Percentiles rank a stretch among this genome's conserved stretches.
phyloP scores from a whole-genome alignment of 2,888 invertebrate species.

The Cephus rjabovi region DNA sequence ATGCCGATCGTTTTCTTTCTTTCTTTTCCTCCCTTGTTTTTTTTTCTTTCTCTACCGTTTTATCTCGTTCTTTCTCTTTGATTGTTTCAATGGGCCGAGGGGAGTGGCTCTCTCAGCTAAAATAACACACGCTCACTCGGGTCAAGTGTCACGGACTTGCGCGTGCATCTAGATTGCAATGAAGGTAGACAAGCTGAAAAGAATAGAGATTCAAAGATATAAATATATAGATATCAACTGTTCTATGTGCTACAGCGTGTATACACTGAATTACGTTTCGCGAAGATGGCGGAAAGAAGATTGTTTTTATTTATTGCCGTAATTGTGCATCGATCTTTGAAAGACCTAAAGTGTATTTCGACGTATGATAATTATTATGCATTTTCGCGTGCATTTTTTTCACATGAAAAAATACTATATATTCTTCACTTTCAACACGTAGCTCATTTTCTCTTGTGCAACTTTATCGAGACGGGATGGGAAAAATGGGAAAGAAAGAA shows the following conservation, averaged over 20 bases:
- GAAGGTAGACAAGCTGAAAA: background rate
- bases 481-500: background rate
- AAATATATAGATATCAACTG: background rate
- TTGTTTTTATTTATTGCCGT: background rate
- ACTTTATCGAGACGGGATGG: background rate
- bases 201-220: background rate
- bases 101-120: background rate
- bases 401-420: background rate
- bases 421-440: background rate
- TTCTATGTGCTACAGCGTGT: background rate
- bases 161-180: background rate
- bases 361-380: background rate
- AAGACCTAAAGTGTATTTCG: background rate
- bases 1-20: background rate
- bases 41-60: background rate
- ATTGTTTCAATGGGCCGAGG: background rate
- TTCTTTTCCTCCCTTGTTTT: background rate
- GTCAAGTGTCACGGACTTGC: background rate
- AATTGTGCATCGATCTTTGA: background rate
- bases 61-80: background rate
- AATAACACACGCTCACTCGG: background rate
- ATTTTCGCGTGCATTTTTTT: background rate
- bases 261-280: background rate
- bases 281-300: background rate
- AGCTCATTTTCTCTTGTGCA: background rate